A percentile compares a stretch with the other conserved stretches of the same genome.
These are phyloP conservation scores for Dromius quadrimaculatus DNA, from an alignment of 2,888 invertebrate genomes.

Conservation along the genomic window DNA sequence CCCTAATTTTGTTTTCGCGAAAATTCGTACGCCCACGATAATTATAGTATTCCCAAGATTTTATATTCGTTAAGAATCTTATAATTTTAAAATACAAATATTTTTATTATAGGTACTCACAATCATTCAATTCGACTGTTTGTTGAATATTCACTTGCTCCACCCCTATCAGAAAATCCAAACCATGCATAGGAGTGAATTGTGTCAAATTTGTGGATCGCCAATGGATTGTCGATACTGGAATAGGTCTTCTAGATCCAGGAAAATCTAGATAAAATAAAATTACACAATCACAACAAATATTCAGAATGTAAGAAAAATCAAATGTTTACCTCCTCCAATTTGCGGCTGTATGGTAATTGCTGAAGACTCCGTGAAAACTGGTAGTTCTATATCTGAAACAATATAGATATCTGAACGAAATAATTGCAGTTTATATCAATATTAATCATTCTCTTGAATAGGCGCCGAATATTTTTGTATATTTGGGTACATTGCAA, in stretches of 20 bases:
- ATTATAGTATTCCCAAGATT: too few relatives aligned
- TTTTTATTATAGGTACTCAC: conserved; percentile 70
- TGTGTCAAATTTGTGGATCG: conserved; percentile 70
- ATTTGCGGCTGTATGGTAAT: conserved; percentile 53
- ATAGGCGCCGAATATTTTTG: too few relatives aligned
- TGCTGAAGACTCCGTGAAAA: conserved; percentile 54
- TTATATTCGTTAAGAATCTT: too few relatives aligned
- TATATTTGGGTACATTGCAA: too few relatives aligned
- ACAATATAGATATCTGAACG: conserved; percentile 25
- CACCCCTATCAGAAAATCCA: conserved; percentile 78
- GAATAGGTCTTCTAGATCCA: conserved; percentile 69
- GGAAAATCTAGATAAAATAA: conserved; percentile 51
- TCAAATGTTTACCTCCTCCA: conserved; percentile 21
- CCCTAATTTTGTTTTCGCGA: too few relatives aligned
- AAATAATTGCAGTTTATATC: too few relatives aligned
- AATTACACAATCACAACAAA: neutral
- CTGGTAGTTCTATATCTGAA: conserved; percentile 55
- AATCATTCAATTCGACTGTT: conserved; percentile 81
- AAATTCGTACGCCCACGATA: too few relatives aligned
- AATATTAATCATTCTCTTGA: too few relatives aligned
- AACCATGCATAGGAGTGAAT: conserved; percentile 75
- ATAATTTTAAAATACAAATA: too few relatives aligned
- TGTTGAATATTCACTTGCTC: conserved; percentile 81
- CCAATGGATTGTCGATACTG: conserved; percentile 74
- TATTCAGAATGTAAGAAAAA: neutral